Evolutionary conservation across 2,113 vertebrate genomes (phyloP), one percentile per base, ranked within the genome.

Genomic region (Hippoglossus stenolepis): DNA sequence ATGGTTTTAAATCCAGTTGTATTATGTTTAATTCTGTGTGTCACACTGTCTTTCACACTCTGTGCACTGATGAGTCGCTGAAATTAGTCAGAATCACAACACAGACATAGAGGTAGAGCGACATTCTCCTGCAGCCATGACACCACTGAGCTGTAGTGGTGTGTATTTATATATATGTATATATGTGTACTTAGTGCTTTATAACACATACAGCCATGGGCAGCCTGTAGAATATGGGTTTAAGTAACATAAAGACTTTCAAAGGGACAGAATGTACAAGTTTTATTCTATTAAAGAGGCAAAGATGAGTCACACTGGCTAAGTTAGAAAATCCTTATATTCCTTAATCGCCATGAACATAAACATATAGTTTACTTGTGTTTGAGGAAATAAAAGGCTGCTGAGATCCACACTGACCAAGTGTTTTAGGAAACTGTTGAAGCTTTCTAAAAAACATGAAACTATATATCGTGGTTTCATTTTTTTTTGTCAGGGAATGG

Each of bases 11-110:
- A 79, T 73, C 73, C 59, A 63, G 23, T 5, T 56, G 76, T 77
- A 70, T 87, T 79, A 18, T 24, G 86, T 91, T 85, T 17, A 84
- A 54, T 65, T 74, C 43, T 5, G 40, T 76, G 71, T 89, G 88
- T 90, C 88, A 80, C 59, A 59, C 65, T 31, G 31, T 84, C 82
- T 85, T 80, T 89, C 85, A 91, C 85, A 86, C 75, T 79, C 23
- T 4, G 38, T 23, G 59, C 17, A 57, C 31, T 89, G 87, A 90
- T 71, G 87, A 83, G 71, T 5, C 43, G 70, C 77, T 79, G 65
- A 80, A 88, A 76, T 88, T 81, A 83, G 75, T 79, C 82, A 69
- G 54, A 84, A 87, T 86, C 83, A 85, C 49, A 89, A 87, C 84
- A 83, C 45, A 18, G 64, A 58, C 65, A 17, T 51, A 28, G 12